Conservation (phyloP, 2,113 vertebrate genomes). For the Cisticola juncidis region DNA sequence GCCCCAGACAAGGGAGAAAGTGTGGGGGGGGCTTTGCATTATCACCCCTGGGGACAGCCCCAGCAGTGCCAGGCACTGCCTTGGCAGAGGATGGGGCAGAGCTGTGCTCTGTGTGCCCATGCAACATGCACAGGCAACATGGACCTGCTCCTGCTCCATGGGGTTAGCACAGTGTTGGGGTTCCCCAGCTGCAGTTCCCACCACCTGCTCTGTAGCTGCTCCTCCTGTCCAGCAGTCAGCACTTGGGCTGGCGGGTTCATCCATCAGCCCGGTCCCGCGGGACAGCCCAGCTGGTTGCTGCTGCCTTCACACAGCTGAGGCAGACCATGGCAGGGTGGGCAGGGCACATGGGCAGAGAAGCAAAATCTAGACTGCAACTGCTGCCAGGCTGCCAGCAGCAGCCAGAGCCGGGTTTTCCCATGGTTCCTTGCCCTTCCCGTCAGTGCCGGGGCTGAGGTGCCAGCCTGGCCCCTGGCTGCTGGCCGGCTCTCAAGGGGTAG, state of each 20-base stretch:
- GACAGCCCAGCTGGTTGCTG: background rate
- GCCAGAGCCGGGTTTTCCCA: background rate
- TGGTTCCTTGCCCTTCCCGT: background rate
- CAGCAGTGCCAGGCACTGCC: background rate
- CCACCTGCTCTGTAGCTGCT: background rate
- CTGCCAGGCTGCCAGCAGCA: background rate
- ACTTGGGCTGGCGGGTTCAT: background rate
- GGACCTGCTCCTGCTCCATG: fast-evolving
- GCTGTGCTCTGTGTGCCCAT: background rate
- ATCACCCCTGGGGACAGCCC: background rate
- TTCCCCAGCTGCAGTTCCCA: background rate
- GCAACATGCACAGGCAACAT: fast-evolving
- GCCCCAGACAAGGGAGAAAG: background rate
- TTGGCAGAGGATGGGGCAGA: background rate
- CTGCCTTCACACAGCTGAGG: background rate
- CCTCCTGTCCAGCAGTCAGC: background rate
- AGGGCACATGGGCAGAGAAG: background rate
- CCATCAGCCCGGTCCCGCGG: fast-evolving
- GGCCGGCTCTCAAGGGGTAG: background rate
- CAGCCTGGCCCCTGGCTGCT: background rate
- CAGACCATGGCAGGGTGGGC: background rate
- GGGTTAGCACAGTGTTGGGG: fast-evolving
- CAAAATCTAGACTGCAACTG: background rate
- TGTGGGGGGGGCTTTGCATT: background rate
- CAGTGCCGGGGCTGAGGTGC: background rate